Evolutionary conservation across 2,888 invertebrate species (phyloP), one percentile per base, ranked within the genome.

Genomic region (Hecatera dysodea): DNA sequence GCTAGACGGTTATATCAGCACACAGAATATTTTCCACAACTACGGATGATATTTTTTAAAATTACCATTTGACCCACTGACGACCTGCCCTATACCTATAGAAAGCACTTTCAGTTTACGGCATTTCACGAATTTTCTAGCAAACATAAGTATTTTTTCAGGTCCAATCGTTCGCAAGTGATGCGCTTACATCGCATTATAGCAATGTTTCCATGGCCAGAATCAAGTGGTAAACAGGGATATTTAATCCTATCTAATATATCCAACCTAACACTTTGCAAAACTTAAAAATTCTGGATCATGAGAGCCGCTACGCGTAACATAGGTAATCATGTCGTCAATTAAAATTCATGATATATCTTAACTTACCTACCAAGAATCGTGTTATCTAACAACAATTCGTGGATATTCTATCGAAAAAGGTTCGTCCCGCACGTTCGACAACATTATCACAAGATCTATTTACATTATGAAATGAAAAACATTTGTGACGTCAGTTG

Each of bases 401-500:
- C 22, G 56, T 7, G 1, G n/a, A 19, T 46, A 52, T 75, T 66
- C 63, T 52, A 29, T 61, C 15, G 36, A 59, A 63, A 59, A 63
- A 24, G 29, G n/a, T 36, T 52, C 22, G 44, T 57, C 27, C 46
- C 36, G 22, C 62, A 61, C 71, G 57, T 67, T 4, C 27, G 27
- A 46, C 15, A 36, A 64, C 27, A 62, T 65, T 67, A 71, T 66
- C 62, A 59, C 12, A 39, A 67, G 46, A 77, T 78, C 59, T 81
- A 56, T 60, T 67, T 52, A 65, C 62, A 19, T 62, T 53, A n/a
- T 22, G 19, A 36, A 60, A 65, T 48, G 29, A 63, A 81, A 81
- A 82, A 81, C 82, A 79, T 57, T 27, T 46, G 19, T 79, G 82
- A 79, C 78, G 82, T 81, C 24, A 55, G 27, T 46, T 17, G 11